phyloP scores from a whole-genome alignment of 2,113 vertebrate species.

The Aegotheles bennettii region DNA sequence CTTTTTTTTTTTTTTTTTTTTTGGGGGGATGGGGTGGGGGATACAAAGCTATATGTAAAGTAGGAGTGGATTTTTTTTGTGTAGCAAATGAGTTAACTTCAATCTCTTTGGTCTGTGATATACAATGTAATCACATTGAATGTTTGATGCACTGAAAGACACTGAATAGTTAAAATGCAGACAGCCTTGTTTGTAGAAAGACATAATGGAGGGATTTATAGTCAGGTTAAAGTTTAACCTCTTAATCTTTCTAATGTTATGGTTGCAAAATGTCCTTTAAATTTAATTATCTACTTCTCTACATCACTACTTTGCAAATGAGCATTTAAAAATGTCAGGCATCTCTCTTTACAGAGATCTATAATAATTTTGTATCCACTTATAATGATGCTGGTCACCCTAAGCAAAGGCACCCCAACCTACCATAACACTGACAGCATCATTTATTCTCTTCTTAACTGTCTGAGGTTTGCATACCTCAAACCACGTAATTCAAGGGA shows the following conservation, averaged over 20 bases:
- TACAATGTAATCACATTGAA: background rate
- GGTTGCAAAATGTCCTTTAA: background rate
- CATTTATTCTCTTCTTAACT: background rate
- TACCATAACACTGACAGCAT: background rate
- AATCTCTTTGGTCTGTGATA: background rate
- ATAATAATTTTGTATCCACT: background rate
- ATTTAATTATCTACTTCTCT: conserved; percentile 16
- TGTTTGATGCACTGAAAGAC: background rate
- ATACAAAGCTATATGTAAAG: background rate
- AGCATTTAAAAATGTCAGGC: background rate
- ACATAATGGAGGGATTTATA: background rate
- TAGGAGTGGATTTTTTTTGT: background rate
- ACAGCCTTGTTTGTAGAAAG: background rate
- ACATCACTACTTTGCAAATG: background rate
- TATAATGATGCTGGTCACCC: background rate
- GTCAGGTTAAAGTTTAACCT: conserved; percentile 17
- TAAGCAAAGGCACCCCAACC: background rate
- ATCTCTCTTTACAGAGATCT: background rate
- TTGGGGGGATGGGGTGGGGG: accelerated
- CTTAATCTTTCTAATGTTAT: background rate
- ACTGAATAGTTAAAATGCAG: background rate
- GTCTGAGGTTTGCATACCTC: background rate
- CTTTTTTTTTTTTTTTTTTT: background rate
- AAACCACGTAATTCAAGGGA: background rate
- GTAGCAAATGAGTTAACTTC: background rate